Conservation (phyloP, 2,797 vertebrate genomes). For the Ctenochaetus hawaiiensis region DNA sequence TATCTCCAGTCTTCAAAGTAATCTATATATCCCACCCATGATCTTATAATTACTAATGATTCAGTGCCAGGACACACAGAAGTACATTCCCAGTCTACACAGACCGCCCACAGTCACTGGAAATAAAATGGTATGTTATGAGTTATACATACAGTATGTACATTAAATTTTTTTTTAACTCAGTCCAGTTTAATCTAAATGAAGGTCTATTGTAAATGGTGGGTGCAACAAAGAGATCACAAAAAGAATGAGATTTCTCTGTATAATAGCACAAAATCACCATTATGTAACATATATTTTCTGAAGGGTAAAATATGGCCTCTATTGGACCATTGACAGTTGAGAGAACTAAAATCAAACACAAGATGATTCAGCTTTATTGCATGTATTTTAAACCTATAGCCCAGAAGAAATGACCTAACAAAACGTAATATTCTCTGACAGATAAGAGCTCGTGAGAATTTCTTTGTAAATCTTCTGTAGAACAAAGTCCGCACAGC, state of each 20-base stretch:
- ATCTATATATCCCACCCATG: constrained; percentile 57
- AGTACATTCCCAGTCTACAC: constrained; percentile 51
- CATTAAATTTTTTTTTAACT: not conserved
- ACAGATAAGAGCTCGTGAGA: not conserved
- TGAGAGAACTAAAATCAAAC: not conserved
- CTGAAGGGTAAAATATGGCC: not conserved
- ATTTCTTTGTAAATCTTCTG: not conserved
- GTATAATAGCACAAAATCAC: constrained; percentile 4
- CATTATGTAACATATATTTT: not conserved
- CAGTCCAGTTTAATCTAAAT: not conserved
- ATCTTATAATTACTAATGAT: constrained; percentile 65
- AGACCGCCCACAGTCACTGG: constrained; percentile 35
- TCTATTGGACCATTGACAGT: not conserved
- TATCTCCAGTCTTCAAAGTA: constrained; percentile 46
- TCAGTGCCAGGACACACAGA: constrained; percentile 53
- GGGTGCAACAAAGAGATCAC: not conserved
- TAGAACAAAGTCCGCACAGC: not conserved
- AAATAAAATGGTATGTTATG: not conserved
- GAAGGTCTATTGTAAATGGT: not conserved
- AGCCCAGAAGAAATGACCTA: not conserved
- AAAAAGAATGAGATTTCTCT: not conserved
- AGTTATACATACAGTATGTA: constrained; percentile 15
- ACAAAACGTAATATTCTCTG: not conserved
- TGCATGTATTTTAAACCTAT: not conserved
- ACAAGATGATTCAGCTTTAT: not conserved